Evolutionary conservation across 2,113 vertebrate species (phyloP).

Genomic region (Himantopus leucocephalus): DNA sequence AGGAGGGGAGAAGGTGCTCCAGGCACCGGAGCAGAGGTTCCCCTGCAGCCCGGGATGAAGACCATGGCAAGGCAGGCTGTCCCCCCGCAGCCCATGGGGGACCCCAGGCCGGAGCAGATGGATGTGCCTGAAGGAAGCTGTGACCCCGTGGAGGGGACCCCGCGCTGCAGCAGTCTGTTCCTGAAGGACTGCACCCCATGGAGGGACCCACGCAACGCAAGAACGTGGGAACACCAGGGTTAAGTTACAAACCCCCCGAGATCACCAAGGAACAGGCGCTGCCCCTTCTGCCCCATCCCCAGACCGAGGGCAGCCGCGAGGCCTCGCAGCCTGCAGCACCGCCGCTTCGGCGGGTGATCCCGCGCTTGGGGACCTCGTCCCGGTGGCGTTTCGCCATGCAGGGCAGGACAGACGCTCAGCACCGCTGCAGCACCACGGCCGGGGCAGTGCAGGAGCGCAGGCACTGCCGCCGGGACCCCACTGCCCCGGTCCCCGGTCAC

Average conservation of each 20-base stretch:
- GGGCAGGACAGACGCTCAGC: background rate
- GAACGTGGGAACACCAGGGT: background rate
- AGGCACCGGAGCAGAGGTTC: background rate
- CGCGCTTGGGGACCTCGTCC: rapidly evolving
- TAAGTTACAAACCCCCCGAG: background rate
- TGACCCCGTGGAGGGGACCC: background rate
- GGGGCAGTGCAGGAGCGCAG: rapidly evolving
- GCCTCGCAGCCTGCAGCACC: background rate
- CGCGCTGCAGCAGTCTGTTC: background rate
- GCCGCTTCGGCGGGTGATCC: rapidly evolving
- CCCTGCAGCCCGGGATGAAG: background rate
- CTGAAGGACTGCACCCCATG: background rate
- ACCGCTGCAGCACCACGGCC: rapidly evolving
- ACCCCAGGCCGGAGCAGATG: background rate
- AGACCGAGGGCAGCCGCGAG: background rate
- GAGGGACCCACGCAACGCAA: background rate
- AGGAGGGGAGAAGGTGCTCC: background rate
- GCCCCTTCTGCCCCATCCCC: background rate
- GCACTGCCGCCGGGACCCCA: rapidly evolving
- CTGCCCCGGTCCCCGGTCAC: rapidly evolving
- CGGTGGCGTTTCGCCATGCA: rapidly evolving
- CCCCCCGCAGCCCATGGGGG: too few species aligned
- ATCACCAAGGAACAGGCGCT: background rate
- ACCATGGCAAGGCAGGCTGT: too few species aligned
- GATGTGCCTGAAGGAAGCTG: background rate